Conservation (phyloP, 2,888 invertebrate genomes). For the Himalopsyche anomala region DNA sequence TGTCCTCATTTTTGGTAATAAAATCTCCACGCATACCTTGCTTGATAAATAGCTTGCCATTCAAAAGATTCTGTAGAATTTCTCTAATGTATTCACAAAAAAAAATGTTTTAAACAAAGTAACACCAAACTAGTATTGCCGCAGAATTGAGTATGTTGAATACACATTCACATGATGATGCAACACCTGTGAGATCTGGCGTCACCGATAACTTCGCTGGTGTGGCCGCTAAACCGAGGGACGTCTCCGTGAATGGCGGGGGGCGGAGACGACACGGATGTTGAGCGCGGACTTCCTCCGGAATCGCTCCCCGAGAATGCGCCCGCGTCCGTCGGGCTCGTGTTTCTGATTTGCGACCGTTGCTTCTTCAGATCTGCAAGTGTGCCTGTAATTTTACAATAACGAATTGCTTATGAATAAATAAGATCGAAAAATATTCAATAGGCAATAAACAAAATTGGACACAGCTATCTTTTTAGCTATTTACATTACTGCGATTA, state of each 20-base stretch:
- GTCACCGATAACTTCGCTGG: constrained; percentile 87
- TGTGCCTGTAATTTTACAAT: constrained; percentile 78
- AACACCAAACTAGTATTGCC: background rate
- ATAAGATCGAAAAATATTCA: too few species aligned
- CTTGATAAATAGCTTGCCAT: background rate
- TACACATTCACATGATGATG: constrained; percentile 79
- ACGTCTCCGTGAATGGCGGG: constrained; percentile 72
- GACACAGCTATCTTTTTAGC: too few species aligned
- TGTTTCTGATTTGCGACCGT: constrained; percentile 87
- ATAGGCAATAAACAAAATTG: too few species aligned
- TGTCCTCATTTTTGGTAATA: background rate
- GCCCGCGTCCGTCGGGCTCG: constrained; percentile 76
- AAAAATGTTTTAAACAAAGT: too few species aligned
- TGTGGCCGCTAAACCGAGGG: constrained; percentile 83
- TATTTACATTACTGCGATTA: too few species aligned
- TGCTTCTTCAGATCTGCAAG: constrained; percentile 96
- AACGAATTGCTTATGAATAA: background rate
- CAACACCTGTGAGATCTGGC: constrained; percentile 84
- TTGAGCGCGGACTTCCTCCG: constrained; percentile 71
- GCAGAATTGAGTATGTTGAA: constrained; percentile 8
- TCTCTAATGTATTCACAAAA: too few species aligned
- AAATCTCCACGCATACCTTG: background rate
- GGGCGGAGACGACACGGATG: constrained; percentile 72
- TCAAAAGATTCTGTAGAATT: too few species aligned
- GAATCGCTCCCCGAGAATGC: constrained; percentile 71